Evolutionary conservation across 2,797 vertebrate genomes (phyloP), one percentile per base, ranked within the genome.

Genomic region (Darevskia nairensis): DNA sequence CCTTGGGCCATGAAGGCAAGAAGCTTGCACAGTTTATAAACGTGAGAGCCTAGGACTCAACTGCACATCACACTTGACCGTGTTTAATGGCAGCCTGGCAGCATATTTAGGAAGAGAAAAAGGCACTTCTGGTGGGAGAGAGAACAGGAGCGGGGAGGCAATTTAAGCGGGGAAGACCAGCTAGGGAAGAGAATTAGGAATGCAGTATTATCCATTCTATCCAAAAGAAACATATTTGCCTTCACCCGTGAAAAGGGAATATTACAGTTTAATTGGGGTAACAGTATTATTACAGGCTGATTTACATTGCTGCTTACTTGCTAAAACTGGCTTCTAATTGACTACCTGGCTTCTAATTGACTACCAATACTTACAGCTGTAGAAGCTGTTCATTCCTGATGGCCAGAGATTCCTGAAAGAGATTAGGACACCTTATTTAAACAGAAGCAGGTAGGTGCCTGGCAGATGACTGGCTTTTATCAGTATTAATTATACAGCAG

Each of bases 351-450:
- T 2, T 75, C 77, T 50, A 74, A 39, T n/a, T 50, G 85, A 21
- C 5, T 64, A 64, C 91, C 64, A 89, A 61, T 95, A 97, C 97
- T 97, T 95, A 97, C 97, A 95, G 90, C 95, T 95, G 95, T 72
- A 97, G 93, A 61, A 97, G 95, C 89, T 97, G 96, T 94, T 97
- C 96, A 0, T 95, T 96, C 55, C 91, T 92, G 80, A 93, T 85
- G 90, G 95, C 95, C 92, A 96, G 94, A 79, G 96, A 96, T 82
- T 94, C 96, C 97, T 97, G 90, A 94, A 95, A 95, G 75, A 94
- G 88, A 95, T 80, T 90, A 88, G 59, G 6, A 66, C 29, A 64
- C 89, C 2, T 92, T 80, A 89, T 46, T 10, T 78, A 79, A 55
- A 15, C 8, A 88, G 89, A 61, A 71, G 87, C 72, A 64, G 61